A percentile compares a stretch with the other conserved stretches of the same genome.
Conservation (phyloP, 2,888 invertebrate genomes). For the Pharmacophagus antenor region DNA sequence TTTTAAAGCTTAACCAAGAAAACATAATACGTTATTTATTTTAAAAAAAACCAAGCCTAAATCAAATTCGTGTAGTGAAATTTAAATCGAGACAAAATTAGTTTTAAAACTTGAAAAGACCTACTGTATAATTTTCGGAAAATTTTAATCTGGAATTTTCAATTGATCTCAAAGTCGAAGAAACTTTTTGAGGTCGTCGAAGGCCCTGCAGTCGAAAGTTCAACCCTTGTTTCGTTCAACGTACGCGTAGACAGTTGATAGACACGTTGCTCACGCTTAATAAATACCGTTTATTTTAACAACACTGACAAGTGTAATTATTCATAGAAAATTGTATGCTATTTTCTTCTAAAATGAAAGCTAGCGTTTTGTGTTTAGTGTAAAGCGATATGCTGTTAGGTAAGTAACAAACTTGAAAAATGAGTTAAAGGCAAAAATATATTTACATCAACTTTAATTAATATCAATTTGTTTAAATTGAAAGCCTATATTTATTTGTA, state of each 20-base stretch:
- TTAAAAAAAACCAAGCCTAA: too few relatives aligned
- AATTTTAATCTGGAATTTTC: slow-evolving; percentile 21
- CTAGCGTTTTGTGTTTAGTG: not conserved
- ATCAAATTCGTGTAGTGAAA: slow-evolving; percentile 4
- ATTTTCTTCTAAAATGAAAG: slow-evolving; percentile 12
- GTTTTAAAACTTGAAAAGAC: slow-evolving; percentile 7
- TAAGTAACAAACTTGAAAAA: not conserved
- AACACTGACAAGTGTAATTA: slow-evolving; percentile 28
- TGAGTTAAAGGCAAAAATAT: not conserved
- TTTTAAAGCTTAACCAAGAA: too few relatives aligned
- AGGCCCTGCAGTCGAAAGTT: slow-evolving; percentile 14
- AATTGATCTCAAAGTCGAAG: slow-evolving; percentile 25
- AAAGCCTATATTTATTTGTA: too few relatives aligned
- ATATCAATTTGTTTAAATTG: too few relatives aligned
- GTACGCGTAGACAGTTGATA: slow-evolving; percentile 30
- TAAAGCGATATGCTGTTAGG: not conserved
- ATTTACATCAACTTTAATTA: not conserved
- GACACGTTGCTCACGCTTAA: slow-evolving; percentile 25
- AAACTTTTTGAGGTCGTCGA: slow-evolving; percentile 29
- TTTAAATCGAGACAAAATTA: slow-evolving; percentile 18
- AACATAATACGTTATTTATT: too few relatives aligned
- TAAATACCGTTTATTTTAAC: slow-evolving; percentile 26
- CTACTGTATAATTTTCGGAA: slow-evolving; percentile 19
- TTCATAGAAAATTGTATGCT: slow-evolving; percentile 17
- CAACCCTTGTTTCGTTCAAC: slow-evolving; percentile 30